phyloP scores from a whole-genome alignment of 1,140 invertebrate genomes.

The Scaptomyza graminum region DNA sequence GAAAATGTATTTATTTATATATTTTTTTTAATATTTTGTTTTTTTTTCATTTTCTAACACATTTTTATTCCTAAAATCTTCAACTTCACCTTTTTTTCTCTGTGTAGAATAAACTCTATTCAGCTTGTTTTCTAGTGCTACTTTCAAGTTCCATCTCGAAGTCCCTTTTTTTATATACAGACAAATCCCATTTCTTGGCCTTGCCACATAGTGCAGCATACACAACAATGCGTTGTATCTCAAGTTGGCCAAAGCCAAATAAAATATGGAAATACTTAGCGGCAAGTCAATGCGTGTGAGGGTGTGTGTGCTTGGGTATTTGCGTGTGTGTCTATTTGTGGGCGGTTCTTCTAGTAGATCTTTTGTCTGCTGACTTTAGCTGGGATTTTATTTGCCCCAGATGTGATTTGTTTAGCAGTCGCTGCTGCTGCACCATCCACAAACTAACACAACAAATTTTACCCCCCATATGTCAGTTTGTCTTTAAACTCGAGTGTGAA shows the following conservation, averaged over 20 bases:
- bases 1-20: too few species aligned
- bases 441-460: conserved; percentile 4
- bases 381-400: conserved; percentile 74
- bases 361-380: conserved; percentile 63
- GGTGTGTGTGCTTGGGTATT: conserved; percentile 18
- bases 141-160: conserved; percentile 8
- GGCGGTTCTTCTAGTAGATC: conserved; percentile 50
- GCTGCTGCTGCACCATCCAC: conserved; percentile 10
- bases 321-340: conserved; percentile 63
- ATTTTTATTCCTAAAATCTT: not conserved
- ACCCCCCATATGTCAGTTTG: conserved; percentile 61
- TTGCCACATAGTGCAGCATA: conserved; percentile 44
- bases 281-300: conserved; percentile 45
- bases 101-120: not conserved
- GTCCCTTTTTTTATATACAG: conserved; percentile 14
- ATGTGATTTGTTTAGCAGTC: conserved; percentile 75
- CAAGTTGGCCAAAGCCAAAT: conserved; percentile 58
- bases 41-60: too few species aligned
- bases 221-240: conserved; percentile 20
- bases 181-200: conserved; percentile 38
- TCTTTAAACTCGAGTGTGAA: conserved; percentile 69
- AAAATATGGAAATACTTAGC: conserved; percentile 82
- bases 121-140: not conserved
- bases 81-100: not conserved
- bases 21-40: too few species aligned